A percentile compares a stretch with the other conserved stretches of the same genome.
phyloP scores from a whole-genome alignment of 1,140 invertebrate species.

The Doryteuthis pealeii region DNA sequence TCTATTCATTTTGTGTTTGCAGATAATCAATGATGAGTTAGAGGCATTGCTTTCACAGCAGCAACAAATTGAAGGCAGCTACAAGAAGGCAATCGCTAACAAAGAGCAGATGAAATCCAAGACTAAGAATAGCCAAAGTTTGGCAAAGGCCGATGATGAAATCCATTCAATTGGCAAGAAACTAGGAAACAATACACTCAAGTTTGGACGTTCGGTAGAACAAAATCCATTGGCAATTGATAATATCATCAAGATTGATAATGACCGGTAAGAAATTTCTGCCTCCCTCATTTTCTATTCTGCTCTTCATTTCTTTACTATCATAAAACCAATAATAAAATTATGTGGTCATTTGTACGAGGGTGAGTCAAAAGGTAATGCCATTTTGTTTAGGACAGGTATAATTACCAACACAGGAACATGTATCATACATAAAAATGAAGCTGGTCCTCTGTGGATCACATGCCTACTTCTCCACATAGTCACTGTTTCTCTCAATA shows the following conservation, averaged over 20 bases:
- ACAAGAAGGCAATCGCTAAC: constrained; percentile 44
- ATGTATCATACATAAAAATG: no score
- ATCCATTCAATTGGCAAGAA: constrained; percentile 44
- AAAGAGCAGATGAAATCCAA: constrained; percentile 41
- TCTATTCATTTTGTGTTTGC: background rate
- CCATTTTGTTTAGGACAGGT: no score
- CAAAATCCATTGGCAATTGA: constrained; percentile 57
- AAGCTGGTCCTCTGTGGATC: no score
- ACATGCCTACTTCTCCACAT: no score
- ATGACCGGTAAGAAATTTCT: constrained; percentile 45
- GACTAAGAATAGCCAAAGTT: constrained; percentile 40
- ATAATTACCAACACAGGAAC: no score
- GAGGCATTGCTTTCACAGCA: constrained; percentile 46
- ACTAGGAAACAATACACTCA: constrained; percentile 52
- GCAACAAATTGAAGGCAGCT: constrained; percentile 43
- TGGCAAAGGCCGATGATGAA: constrained; percentile 43
- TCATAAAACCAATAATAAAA: no score
- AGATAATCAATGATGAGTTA: constrained; percentile 53
- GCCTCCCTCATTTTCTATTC: no score
- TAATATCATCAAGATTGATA: constrained; percentile 56
- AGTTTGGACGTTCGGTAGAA: constrained; percentile 51
- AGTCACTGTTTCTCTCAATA: no score
- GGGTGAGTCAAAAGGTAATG: no score
- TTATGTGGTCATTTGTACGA: no score
- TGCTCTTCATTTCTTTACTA: no score